Base-by-base conservation (phyloP, 2,797 vertebrate genomes). In the Etheostoma nigrum region DNA sequence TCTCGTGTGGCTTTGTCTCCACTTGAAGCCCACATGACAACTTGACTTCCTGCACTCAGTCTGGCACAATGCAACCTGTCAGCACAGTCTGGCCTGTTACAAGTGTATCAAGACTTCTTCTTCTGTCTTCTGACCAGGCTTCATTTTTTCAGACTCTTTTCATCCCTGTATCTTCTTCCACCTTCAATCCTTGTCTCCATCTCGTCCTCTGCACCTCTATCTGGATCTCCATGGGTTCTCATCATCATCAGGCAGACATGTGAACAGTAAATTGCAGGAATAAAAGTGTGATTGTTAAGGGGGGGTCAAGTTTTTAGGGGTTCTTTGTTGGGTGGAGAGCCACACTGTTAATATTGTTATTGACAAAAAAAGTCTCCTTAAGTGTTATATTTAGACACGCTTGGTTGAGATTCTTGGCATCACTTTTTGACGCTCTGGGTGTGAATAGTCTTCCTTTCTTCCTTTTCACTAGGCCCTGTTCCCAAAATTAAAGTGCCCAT, bases 1-100 rank as follows among this genome's bases (percentile, higher is more conserved):
- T 67, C 69, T 78, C 42, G 3, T 27, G 75, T n/a, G 70, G 57
- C 74, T 82, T 82, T 72, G 79, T 84, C 85, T 86, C 65, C 82
- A 9, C 54, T 74, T 44, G 51, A 84, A 72, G 72, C 48, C 54
- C 67, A 49, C 67, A 44, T 73, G 75, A 82, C 79, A 65, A 47
- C 54, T 49, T 30, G 54, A 84, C 79, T 85, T 84, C 75, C 77
- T 83, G 82, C 72, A 80, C 76, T 72, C 75, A 12, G 55, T 60
- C 66, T 66, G 68, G 52, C 73, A 83, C 81, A 81, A 23, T 36
- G 62, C 67, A 53, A 52, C 51, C 72, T 72, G 78, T 78, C 81
- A 76, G 58, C 44, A 10, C 30, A n/a, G 40, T 14, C 60, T 4
- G 44, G 62, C 15, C 49, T 36, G 53, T 19, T 23, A n/a, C 40